A percentile compares a stretch with the other conserved stretches of the same genome.
phyloP scores from a whole-genome alignment of 2,113 vertebrate species.

The Pygathrix nemaeus region DNA sequence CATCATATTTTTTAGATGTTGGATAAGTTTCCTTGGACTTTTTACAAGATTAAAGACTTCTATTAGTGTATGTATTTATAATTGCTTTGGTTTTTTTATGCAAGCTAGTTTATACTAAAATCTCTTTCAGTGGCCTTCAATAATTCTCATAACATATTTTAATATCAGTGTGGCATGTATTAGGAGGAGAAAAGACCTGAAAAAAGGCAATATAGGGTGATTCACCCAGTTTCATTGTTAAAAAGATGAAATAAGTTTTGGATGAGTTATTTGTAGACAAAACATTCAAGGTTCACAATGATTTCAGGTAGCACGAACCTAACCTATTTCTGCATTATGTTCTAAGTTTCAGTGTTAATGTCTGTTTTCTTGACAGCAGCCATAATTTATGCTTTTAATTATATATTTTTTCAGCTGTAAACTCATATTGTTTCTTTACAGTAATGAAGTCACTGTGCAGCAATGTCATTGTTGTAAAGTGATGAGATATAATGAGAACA shows the following conservation, averaged over 20 bases:
- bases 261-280: slow-evolving; percentile 70
- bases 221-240: slow-evolving; percentile 53
- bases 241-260: slow-evolving; percentile 66
- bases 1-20: slow-evolving; percentile 71
- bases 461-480: slow-evolving; percentile 71
- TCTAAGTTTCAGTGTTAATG: slow-evolving; percentile 72
- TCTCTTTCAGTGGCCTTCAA: slow-evolving; percentile 13
- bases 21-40: slow-evolving; percentile 30
- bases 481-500: slow-evolving; percentile 70
- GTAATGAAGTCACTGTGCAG: slow-evolving; percentile 74
- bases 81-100: slow-evolving; percentile 30
- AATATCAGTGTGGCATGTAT: slow-evolving; percentile 15
- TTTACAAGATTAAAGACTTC: slow-evolving; percentile 58
- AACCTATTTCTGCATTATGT: slow-evolving; percentile 66
- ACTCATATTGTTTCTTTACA: slow-evolving; percentile 74
- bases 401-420: slow-evolving; percentile 70
- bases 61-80: slow-evolving; percentile 7
- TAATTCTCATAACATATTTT: slow-evolving; percentile 40
- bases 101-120: slow-evolving; percentile 24
- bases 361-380: slow-evolving; percentile 71
- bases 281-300: slow-evolving; percentile 68
- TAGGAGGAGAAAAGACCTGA: slow-evolving; percentile 11
- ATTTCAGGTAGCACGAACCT: slow-evolving; percentile 73
- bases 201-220: slow-evolving; percentile 9
- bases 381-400: slow-evolving; percentile 79